phyloP scores from a whole-genome alignment of 2,797 vertebrate species.

The Pantherophis vulpinus region DNA sequence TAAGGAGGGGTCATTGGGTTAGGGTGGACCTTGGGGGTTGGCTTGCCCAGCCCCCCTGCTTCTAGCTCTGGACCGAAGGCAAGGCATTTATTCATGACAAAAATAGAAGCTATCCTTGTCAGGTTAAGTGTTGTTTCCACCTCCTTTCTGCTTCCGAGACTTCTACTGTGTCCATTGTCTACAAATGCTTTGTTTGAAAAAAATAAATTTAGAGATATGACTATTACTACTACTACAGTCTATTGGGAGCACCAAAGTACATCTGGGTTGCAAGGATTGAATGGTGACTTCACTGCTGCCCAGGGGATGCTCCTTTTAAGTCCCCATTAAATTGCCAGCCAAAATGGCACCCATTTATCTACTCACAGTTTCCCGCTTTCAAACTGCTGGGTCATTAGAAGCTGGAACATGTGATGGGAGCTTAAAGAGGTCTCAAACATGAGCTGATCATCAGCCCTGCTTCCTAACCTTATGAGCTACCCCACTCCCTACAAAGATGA shows the following conservation, averaged over 20 bases:
- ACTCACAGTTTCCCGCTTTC: neutral
- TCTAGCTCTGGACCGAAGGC: too few relatives aligned
- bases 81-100: too few relatives aligned
- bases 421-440: neutral
- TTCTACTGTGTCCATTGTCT: neutral
- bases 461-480: neutral
- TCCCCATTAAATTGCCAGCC: neutral
- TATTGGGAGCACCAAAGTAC: neutral
- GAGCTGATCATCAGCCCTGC: neutral
- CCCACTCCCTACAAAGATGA: neutral
- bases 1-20: too few relatives aligned
- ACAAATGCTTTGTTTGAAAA: neutral
- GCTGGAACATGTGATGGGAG: neutral
- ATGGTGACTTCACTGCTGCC: neutral
- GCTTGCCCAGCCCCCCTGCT: too few relatives aligned
- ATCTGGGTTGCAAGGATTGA: neutral
- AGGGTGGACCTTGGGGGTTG: too few relatives aligned
- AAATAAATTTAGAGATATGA: neutral
- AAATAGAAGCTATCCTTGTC: neutral
- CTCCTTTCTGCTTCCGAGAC: neutral
- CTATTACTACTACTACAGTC: neutral
- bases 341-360: neutral
- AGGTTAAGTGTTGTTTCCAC: neutral
- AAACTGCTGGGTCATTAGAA: neutral
- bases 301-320: neutral